These are phyloP conservation scores for Scomber scombrus DNA, from an alignment of 2,113 vertebrate genomes.

Conservation along the genomic window DNA sequence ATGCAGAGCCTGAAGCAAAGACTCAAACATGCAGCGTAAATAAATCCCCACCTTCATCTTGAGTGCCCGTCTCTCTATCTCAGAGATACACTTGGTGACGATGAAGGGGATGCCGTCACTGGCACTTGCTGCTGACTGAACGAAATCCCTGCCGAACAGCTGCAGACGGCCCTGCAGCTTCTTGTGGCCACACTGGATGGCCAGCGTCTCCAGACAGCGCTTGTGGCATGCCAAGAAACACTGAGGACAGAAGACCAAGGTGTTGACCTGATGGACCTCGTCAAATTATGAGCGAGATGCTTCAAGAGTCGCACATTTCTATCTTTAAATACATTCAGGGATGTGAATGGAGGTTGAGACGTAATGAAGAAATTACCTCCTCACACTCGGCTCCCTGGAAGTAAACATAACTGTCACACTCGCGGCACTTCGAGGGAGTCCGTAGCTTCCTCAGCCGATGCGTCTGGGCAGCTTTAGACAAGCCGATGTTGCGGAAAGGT, in stretches of 20 bases:
- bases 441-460: slow-evolving; percentile 94
- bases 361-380: slow-evolving; percentile 85
- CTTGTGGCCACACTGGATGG: slow-evolving; percentile 97
- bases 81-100: slow-evolving; percentile 91
- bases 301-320: neutral
- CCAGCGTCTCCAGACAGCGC: slow-evolving; percentile 95
- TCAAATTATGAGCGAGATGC: neutral
- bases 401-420: slow-evolving; percentile 98
- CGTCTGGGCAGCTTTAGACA: slow-evolving; percentile 94
- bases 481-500: slow-evolving; percentile 91
- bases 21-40: neutral
- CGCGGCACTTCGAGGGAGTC: slow-evolving; percentile 92
- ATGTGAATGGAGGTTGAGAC: neutral
- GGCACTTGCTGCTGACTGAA: slow-evolving; percentile 80
- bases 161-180: slow-evolving; percentile 95
- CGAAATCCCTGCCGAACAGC: slow-evolving; percentile 93
- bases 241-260: slow-evolving; percentile 70
- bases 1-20: too few relatives aligned
- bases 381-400: slow-evolving; percentile 98
- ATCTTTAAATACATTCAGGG: neutral
- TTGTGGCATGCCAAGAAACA: slow-evolving; percentile 97
- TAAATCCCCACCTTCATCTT: slow-evolving; percentile 89
- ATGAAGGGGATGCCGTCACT: slow-evolving; percentile 92
- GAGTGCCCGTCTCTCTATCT: slow-evolving; percentile 93
- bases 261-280: neutral